Evolutionary conservation across 2,113 vertebrate species (phyloP).

Genomic region (Ageneiosus marmoratus): DNA sequence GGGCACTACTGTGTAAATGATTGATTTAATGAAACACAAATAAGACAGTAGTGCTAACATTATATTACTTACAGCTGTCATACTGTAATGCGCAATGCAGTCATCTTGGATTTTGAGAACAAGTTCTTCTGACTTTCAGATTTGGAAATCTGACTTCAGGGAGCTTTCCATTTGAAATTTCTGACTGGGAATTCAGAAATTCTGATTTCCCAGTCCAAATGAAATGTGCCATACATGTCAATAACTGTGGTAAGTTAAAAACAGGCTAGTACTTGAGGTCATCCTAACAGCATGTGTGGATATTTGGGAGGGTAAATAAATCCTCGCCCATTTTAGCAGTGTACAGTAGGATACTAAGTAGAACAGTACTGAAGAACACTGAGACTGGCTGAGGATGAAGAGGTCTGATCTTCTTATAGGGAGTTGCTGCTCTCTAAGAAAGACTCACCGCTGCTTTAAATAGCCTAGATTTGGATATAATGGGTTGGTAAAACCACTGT

Average conservation of each 20-base stretch:
- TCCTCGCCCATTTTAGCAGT: background rate
- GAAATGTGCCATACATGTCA: no score
- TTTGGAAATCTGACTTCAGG: no score
- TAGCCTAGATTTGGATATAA: background rate
- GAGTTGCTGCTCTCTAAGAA: background rate
- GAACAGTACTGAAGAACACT: background rate
- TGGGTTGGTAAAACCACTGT: background rate
- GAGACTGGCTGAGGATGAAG: background rate
- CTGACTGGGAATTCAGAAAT: no score
- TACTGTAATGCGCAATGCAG: no score
- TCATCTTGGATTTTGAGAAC: no score
- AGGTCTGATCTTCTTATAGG: background rate
- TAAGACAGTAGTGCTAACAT: no score
- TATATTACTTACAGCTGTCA: no score
- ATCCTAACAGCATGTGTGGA: background rate
- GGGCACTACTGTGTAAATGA: no score
- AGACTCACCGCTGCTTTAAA: slow-evolving; percentile 10
- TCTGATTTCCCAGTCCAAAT: no score
- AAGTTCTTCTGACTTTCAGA: no score
- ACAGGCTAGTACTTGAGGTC: background rate
- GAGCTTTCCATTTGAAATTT: no score
- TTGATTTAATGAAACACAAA: no score
- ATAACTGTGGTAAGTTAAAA: background rate
- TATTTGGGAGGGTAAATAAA: background rate
- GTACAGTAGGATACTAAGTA: background rate